phyloP scores from a whole-genome alignment of 2,797 vertebrate species.

The Sciurus carolinensis region DNA sequence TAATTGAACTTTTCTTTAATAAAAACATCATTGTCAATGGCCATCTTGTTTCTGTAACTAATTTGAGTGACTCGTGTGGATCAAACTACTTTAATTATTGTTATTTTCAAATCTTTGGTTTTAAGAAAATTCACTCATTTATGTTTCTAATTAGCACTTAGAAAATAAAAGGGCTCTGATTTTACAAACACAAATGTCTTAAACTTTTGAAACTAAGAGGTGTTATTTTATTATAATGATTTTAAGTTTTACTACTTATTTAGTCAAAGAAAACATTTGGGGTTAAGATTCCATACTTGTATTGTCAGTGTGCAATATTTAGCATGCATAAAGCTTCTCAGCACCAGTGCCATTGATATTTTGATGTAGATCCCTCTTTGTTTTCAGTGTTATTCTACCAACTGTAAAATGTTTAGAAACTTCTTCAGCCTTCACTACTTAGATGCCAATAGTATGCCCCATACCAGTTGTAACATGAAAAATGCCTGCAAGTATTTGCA shows the following conservation, averaged over 20 bases:
- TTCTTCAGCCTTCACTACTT: not conserved
- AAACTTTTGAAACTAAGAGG: not conserved
- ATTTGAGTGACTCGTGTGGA: not conserved
- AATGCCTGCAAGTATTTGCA: not conserved
- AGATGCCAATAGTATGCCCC: not conserved
- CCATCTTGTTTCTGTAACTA: not conserved
- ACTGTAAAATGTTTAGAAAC: not conserved
- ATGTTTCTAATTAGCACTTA: not conserved
- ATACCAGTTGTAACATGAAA: not conserved
- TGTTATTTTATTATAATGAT: not conserved
- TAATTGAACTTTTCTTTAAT: not conserved
- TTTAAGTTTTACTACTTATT: not conserved
- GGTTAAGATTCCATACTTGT: not conserved
- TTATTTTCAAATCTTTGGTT: not conserved
- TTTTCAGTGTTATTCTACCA: not conserved
- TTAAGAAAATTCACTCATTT: not conserved
- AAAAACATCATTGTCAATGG: not conserved
- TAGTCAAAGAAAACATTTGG: not conserved
- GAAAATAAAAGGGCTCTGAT: not conserved
- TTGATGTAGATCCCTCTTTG: not conserved
- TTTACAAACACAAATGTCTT: not conserved
- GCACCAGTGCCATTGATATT: not conserved
- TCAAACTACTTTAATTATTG: not conserved
- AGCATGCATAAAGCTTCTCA: not conserved
- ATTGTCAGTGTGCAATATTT: no score